Evolutionary conservation across 2,797 vertebrate genomes (phyloP).

Genomic region (Bovichtus variegatus): DNA sequence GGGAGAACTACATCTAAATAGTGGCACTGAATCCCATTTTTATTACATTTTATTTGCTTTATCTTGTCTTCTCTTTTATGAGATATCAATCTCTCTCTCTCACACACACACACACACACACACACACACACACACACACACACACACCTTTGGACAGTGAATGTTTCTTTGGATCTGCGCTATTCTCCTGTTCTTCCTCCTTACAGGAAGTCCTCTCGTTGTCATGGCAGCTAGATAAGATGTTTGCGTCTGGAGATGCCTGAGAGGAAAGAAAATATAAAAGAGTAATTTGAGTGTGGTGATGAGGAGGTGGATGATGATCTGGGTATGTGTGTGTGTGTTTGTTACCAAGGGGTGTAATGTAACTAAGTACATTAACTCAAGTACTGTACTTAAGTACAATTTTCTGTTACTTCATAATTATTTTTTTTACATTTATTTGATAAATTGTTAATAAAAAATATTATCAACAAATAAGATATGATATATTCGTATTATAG

Average conservation of each 20-base stretch:
- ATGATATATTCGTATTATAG: too few species aligned
- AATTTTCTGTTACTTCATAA: too few species aligned
- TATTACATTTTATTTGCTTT: slow-evolving; percentile 68
- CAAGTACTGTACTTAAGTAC: too few species aligned
- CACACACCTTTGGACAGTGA: slow-evolving; percentile 92
- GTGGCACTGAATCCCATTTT: slow-evolving; percentile 39
- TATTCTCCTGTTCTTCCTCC: slow-evolving; percentile 89
- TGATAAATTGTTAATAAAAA: too few species aligned
- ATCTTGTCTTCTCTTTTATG: slow-evolving; percentile 54
- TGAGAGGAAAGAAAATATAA: slow-evolving; percentile 68
- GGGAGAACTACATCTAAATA: slow-evolving; percentile 58
- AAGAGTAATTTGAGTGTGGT: slow-evolving; percentile 31
- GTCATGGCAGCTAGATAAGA: slow-evolving; percentile 88
- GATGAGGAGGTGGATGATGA: slow-evolving; percentile 7
- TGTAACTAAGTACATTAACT: too few species aligned
- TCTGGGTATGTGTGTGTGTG: not conserved
- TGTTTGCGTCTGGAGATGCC: slow-evolving; percentile 87
- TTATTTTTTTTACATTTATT: too few species aligned
- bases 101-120: slow-evolving; percentile 24
- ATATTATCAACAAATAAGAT: too few species aligned
- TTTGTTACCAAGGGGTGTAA: too few species aligned
- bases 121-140: slow-evolving; percentile 28
- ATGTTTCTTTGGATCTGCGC: slow-evolving; percentile 87
- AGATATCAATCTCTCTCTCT: slow-evolving; percentile 44
- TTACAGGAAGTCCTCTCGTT: slow-evolving; percentile 88